phyloP scores from a whole-genome alignment of 2,888 invertebrate genomes.

The Tenodera sinensis region DNA sequence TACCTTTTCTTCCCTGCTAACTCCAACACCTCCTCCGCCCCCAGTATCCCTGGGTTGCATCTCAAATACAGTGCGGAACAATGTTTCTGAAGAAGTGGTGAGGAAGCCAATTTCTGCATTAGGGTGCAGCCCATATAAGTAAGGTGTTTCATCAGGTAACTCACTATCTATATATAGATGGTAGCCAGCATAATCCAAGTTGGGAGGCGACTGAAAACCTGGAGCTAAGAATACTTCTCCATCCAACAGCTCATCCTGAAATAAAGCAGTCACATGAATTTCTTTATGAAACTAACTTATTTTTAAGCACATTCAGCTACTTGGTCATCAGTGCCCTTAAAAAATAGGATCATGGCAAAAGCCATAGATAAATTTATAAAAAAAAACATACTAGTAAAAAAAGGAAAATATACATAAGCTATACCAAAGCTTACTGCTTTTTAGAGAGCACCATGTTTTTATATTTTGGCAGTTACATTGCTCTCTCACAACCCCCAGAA shows the following conservation, averaged over 20 bases:
- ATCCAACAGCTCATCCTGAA: slow-evolving; percentile 54
- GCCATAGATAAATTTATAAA: too few relatives aligned
- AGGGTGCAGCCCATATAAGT: slow-evolving; percentile 87
- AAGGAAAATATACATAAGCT: too few relatives aligned
- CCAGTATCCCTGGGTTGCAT: slow-evolving; percentile 84
- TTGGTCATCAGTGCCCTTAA: too few relatives aligned
- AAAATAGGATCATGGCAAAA: too few relatives aligned
- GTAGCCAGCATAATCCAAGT: slow-evolving; percentile 81
- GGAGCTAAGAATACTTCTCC: slow-evolving; percentile 71
- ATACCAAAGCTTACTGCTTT: too few relatives aligned
- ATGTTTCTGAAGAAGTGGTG: slow-evolving; percentile 76
- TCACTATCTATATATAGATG: slow-evolving; percentile 84
- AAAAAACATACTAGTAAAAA: too few relatives aligned
- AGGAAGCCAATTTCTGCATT: slow-evolving; percentile 94
- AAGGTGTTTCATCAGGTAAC: slow-evolving; percentile 83
- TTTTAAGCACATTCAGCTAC: too few relatives aligned
- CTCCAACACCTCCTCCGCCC: slow-evolving; percentile 61
- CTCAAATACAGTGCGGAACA: slow-evolving; percentile 82
- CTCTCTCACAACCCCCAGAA: too few relatives aligned
- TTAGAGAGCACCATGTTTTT: too few relatives aligned
- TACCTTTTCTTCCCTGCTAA: slow-evolving; percentile 79
- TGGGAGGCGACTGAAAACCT: slow-evolving; percentile 82
- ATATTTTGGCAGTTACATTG: too few relatives aligned
- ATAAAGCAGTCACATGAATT: neutral
- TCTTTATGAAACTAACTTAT: too few relatives aligned